Evolutionary conservation across 1,140 invertebrate genomes (phyloP).

Genomic region (Procambarus clarkii): DNA sequence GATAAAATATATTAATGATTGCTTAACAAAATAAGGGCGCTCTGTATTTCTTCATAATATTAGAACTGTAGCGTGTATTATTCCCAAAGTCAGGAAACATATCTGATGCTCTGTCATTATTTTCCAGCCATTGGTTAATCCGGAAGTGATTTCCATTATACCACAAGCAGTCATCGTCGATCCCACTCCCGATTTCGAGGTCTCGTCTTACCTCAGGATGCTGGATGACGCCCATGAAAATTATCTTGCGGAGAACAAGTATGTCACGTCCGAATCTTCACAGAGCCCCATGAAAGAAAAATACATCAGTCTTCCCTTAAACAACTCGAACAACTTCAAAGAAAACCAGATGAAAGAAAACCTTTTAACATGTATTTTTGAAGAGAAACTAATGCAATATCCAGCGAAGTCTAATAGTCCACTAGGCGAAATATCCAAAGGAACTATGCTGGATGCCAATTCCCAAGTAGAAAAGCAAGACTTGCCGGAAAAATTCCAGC

Average conservation of each 20-base stretch:
- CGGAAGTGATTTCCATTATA: neutral
- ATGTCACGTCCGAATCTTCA: neutral
- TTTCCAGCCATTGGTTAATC: slow-evolving; percentile 20
- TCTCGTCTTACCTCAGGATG: neutral
- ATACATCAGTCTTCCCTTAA: neutral
- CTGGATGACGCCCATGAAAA: slow-evolving; percentile 15
- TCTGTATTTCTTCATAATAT: no score
- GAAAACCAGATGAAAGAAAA: slow-evolving; percentile 1
- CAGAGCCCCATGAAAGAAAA: neutral
- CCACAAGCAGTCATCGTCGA: slow-evolving; percentile 29
- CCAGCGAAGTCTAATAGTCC: neutral
- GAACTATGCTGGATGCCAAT: neutral
- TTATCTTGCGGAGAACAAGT: neutral
- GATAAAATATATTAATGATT: no score
- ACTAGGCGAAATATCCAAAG: neutral
- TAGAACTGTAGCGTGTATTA: no score
- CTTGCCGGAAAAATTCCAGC: slow-evolving; percentile 20
- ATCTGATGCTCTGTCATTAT: neutral
- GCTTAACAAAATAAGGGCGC: no score
- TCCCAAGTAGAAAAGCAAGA: neutral
- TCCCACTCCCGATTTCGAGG: slow-evolving; percentile 13
- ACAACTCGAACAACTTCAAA: neutral
- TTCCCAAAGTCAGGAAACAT: no score
- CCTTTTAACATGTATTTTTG: neutral
- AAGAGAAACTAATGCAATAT: neutral